phyloP scores from a whole-genome alignment of 2,113 vertebrate species.

The Pao palembangensis region DNA sequence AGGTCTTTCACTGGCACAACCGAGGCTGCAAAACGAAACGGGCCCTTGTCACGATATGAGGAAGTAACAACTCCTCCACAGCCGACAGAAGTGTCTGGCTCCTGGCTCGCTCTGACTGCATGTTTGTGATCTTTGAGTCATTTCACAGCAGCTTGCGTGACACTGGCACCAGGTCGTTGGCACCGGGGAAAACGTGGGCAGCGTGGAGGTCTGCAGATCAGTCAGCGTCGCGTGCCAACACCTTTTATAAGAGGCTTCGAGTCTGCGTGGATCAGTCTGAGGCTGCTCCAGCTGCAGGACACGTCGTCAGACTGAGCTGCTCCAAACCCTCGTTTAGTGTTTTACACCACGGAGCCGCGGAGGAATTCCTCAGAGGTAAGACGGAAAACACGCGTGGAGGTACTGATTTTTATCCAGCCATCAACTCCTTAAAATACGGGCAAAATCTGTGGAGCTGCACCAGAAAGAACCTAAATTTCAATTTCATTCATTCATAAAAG shows the following conservation, averaged over 20 bases:
- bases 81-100: neutral
- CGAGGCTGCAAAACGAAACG: too few species aligned
- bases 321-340: too few species aligned
- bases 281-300: neutral
- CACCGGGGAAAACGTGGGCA: slow-evolving; percentile 46
- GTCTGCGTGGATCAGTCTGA: slow-evolving; percentile 1
- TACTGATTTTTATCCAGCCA: too few species aligned
- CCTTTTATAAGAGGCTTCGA: slow-evolving; percentile 23
- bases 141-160: slow-evolving; percentile 49
- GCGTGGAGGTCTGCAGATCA: slow-evolving; percentile 42
- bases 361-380: slow-evolving; percentile 19
- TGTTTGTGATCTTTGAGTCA: slow-evolving; percentile 36
- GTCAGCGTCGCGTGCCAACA: slow-evolving; percentile 69
- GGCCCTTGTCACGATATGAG: slow-evolving; percentile 15
- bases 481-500: too few species aligned
- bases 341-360: too few species aligned
- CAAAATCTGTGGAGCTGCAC: too few species aligned
- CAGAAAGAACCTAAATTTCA: too few species aligned
- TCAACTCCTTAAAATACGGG: too few species aligned
- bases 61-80: slow-evolving; percentile 14
- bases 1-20: too few species aligned
- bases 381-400: neutral
- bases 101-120: slow-evolving; percentile 17
- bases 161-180: slow-evolving; percentile 45
- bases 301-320: neutral